Percentiles rank a stretch among this genome's conserved stretches.
phyloP scores from a whole-genome alignment of 64 coral and sea anemone species.

The Acropora yongei region DNA sequence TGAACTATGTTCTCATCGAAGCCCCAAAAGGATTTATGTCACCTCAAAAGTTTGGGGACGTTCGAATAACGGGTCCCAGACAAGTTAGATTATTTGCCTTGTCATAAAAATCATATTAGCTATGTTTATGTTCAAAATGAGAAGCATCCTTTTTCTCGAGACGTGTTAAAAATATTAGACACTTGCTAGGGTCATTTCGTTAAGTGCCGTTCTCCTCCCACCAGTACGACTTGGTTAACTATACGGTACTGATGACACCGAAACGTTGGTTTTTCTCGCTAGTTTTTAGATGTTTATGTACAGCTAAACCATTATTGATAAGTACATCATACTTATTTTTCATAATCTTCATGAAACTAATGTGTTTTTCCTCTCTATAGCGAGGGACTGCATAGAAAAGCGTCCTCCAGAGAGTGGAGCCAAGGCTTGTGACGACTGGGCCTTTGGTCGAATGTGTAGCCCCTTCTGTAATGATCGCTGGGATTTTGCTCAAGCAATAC shows the following conservation, averaged over 20 bases:
- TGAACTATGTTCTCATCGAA: too few species aligned
- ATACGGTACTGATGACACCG: background rate
- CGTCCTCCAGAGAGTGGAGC: conserved; percentile 56
- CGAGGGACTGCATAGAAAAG: conserved; percentile 26
- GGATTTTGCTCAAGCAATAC: conserved; percentile 41
- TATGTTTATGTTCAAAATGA: background rate
- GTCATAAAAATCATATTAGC: background rate
- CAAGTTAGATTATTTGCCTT: background rate
- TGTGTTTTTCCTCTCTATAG: conserved; percentile 4
- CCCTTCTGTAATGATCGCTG: conserved; percentile 37
- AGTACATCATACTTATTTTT: background rate
- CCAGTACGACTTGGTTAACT: background rate
- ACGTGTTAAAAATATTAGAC: too few species aligned
- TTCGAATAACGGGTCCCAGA: too few species aligned
- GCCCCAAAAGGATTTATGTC: too few species aligned
- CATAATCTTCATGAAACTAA: background rate
- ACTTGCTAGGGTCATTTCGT: background rate
- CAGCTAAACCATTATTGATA: background rate
- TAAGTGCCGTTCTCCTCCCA: background rate
- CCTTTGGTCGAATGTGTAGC: conserved; percentile 22
- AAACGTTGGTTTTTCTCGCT: background rate
- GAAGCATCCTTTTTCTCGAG: background rate
- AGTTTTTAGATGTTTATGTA: background rate
- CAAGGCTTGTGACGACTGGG: conserved; percentile 66
- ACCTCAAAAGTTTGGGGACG: too few species aligned